Percentiles rank a stretch among this genome's conserved stretches.
Conservation (phyloP, 2,113 vertebrate species). For the Clarias batrachus region DNA sequence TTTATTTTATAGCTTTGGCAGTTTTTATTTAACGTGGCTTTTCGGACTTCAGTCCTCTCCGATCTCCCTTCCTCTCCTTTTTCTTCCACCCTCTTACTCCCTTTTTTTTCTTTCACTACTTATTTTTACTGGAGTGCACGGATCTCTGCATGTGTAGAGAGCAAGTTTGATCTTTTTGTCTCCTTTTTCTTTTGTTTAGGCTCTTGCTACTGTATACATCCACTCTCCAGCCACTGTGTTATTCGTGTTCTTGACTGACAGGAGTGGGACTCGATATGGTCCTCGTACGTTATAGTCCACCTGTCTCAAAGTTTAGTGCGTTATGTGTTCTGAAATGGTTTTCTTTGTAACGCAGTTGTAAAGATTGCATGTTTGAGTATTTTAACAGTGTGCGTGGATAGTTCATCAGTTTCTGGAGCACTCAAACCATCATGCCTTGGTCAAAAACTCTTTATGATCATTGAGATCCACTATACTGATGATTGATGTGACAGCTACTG, state of each 20-base stretch:
- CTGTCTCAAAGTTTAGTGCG: neutral
- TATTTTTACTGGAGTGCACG: constrained; percentile 9
- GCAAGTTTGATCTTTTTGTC: neutral
- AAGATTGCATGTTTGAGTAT: neutral
- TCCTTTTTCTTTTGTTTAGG: neutral
- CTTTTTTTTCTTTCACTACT: neutral
- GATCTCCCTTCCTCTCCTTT: neutral
- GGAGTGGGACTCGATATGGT: neutral
- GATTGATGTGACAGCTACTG: neutral
- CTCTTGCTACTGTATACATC: neutral
- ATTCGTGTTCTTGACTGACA: too few species aligned
- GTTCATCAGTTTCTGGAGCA: neutral
- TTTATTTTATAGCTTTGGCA: constrained; percentile 8
- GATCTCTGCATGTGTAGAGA: constrained; percentile 43
- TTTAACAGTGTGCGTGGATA: neutral
- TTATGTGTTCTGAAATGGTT: neutral
- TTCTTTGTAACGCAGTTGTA: neutral
- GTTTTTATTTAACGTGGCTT: constrained; percentile 22
- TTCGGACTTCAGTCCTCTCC: neutral
- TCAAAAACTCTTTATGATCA: neutral
- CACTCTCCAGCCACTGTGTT: neutral
- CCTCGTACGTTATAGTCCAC: neutral
- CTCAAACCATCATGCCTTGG: neutral
- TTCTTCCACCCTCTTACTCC: neutral
- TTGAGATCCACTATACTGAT: neutral